Base-by-base conservation (phyloP, 2,113 vertebrate genomes). In the Paramormyrops kingsleyae region DNA sequence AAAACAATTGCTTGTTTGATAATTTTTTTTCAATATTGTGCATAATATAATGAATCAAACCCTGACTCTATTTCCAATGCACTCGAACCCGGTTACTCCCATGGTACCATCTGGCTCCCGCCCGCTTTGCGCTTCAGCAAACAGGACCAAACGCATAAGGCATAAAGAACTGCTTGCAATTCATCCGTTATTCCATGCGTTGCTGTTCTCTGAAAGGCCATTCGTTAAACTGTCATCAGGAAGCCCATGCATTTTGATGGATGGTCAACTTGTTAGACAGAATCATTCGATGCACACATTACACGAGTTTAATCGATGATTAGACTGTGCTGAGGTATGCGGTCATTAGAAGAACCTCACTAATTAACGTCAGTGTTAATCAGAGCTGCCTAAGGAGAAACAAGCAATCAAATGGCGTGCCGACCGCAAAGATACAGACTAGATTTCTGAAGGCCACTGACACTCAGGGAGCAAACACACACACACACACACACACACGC, bases 291-390 rank as follows among this genome's bases (percentile, higher is more conserved):
- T 92, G 89, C 88, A 84, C 90, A 90, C 87, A 88, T 93, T 89
- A 93, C 91, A 90, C 91, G 89, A 91, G 90, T 92, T 92, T 92
- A 95, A 95, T 92, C 91, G 92, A 93, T 94, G 94, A 91, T 90
- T 92, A 89, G 92, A 93, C 93, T 92, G 92, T 93, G 91, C 94
- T 91, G 93, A 94, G 89, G 77, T 90, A 89, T 66, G 86, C 49
- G 91, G 89, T 92, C 91, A 92, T 93, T 94, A 89, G 91, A 87
- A 44, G 87, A 89, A 91, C 89, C 91, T 83, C 46, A 52, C 88
- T 93, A 93, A 94, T 94, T 94, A 94, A 93, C 91, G 90, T 93
- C 92, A 92, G 93, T 93, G 93, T 91, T 87, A 77, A 91, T 94
- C 90, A 90, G 88, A 91, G 89, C 66, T 87, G 92, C 90, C 90